A percentile compares a stretch with the other conserved stretches of the same genome.
These are phyloP conservation scores for Drosophila anomalipes DNA, from an alignment of 2,888 invertebrate genomes.

Conservation along the genomic window DNA sequence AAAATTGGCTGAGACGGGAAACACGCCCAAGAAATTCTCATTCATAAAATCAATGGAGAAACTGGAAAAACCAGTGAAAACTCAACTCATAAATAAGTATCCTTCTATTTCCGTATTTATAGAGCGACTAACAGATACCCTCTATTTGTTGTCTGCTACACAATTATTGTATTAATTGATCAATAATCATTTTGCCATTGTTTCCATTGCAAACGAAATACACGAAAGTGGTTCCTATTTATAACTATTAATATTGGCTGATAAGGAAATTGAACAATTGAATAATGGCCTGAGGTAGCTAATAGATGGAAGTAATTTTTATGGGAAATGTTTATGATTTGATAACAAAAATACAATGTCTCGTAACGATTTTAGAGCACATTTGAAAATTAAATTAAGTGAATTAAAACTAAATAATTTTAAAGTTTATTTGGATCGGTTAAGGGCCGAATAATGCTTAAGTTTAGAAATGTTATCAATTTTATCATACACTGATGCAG, in stretches of 20 bases:
- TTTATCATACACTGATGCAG: background rate
- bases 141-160: background rate
- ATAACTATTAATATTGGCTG: conserved; percentile 28
- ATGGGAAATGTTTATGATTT: conserved; percentile 3
- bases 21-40: background rate
- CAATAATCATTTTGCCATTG: background rate
- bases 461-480: background rate
- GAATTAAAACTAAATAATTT: conserved; percentile 10
- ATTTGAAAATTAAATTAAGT: conserved; percentile 1
- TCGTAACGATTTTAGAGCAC: background rate
- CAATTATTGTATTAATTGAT: conserved; percentile 13
- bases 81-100: background rate
- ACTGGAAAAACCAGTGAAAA: background rate
- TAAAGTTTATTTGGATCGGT: background rate
- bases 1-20: background rate
- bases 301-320: background rate
- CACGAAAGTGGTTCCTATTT: conserved; percentile 28
- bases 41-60: conserved; percentile 3
- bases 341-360: conserved; percentile 7
- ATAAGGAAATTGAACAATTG: conserved; percentile 33
- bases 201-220: conserved; percentile 5
- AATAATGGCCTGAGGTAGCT: conserved; percentile 9
- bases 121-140: background rate
- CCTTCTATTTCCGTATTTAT: background rate
- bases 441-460: background rate